Evolutionary conservation across 1,140 invertebrate species (phyloP).

Genomic region (Dufourea novaeangliae): DNA sequence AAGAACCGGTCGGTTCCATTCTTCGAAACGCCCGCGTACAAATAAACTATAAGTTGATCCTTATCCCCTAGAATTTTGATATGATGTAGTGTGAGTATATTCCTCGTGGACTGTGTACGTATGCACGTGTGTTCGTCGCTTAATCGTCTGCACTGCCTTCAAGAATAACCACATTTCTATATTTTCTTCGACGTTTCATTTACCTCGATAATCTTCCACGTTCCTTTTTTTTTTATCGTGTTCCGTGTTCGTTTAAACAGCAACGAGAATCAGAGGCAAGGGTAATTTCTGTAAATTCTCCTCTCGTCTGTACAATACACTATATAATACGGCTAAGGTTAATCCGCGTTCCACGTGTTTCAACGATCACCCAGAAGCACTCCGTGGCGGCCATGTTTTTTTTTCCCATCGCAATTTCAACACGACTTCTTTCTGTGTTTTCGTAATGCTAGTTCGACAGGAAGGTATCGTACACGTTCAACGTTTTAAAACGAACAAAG

Average conservation of each 20-base stretch:
- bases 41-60: constrained; percentile 36
- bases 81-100: constrained; percentile 53
- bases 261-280: constrained; percentile 38
- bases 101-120: constrained; percentile 44
- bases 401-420: not conserved
- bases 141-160: constrained; percentile 33
- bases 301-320: constrained; percentile 27
- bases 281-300: constrained; percentile 20
- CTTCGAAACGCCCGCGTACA: constrained; percentile 41
- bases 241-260: constrained; percentile 45
- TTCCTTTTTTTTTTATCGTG: not conserved
- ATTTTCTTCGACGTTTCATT: constrained; percentile 21
- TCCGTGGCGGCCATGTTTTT: not conserved
- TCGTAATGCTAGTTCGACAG: not conserved
- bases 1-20: not conserved
- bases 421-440: not conserved
- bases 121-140: not conserved
- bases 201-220: constrained; percentile 16
- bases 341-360: not conserved
- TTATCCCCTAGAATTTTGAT: constrained; percentile 62
- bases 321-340: not conserved
- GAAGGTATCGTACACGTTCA: constrained; percentile 17
- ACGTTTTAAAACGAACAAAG: constrained; percentile 9
- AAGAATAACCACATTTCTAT: constrained; percentile 49
- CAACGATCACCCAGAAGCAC: constrained; percentile 9